These are phyloP conservation scores for Prosopocoilus inquinatus DNA, from an alignment of 2,888 invertebrate species.

Conservation along the genomic window DNA sequence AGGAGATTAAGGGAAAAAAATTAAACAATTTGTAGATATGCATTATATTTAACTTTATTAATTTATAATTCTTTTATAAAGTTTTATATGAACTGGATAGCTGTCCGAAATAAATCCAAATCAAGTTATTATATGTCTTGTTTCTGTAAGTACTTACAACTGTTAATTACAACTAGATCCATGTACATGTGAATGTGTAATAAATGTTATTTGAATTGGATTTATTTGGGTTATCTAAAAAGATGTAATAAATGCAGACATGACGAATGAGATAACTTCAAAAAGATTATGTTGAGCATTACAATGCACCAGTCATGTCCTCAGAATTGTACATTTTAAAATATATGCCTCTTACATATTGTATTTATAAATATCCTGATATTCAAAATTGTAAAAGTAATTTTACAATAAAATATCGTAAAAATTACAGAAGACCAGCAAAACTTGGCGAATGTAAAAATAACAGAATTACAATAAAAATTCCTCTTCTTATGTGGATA, in stretches of 20 bases:
- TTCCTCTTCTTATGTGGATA: conserved; percentile 36
- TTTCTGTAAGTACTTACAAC: conserved; percentile 18
- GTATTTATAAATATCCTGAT: conserved; percentile 38
- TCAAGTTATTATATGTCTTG: conserved; percentile 29
- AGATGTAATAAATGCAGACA: conserved; percentile 44
- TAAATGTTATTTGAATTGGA: conserved; percentile 39
- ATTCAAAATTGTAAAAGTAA: conserved; percentile 33
- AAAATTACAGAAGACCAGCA: conserved; percentile 44
- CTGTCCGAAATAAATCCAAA: conserved; percentile 47
- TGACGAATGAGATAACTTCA: conserved; percentile 38
- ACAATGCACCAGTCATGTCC: conserved; percentile 21
- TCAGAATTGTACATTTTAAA: conserved; percentile 14
- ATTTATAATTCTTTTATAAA: conserved; percentile 54
- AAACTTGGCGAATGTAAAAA: conserved; percentile 47
- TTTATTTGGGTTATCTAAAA: conserved; percentile 43
- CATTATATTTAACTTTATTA: conserved; percentile 54
- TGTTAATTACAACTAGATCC: conserved; percentile 20
- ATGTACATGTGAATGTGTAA: conserved; percentile 29
- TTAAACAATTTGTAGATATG: conserved; percentile 37
- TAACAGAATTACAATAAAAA: conserved; percentile 40
- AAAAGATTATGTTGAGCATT: conserved; percentile 45
- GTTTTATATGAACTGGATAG: conserved; percentile 52
- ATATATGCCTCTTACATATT: conserved; percentile 37
- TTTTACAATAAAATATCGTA: conserved; percentile 36
- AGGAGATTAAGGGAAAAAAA: neutral